Conservation (phyloP, 2,113 vertebrate species). For the Grallaria varia region DNA sequence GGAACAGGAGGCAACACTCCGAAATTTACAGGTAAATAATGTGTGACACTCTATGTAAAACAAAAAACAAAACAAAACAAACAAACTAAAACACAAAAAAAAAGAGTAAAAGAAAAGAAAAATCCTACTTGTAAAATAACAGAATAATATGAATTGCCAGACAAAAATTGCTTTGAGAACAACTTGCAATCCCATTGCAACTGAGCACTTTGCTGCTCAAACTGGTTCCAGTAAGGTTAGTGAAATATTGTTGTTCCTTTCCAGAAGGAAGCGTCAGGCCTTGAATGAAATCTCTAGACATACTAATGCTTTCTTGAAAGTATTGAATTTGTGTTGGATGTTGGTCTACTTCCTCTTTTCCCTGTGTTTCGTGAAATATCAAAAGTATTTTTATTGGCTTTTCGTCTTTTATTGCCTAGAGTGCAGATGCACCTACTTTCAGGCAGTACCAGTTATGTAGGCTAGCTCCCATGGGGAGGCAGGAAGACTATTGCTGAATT, state of each 20-base stretch:
- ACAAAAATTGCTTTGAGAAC: neutral
- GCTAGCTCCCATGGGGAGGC: neutral
- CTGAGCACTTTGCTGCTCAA: neutral
- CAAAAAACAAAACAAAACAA: neutral
- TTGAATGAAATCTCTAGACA: neutral
- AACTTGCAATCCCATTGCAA: neutral
- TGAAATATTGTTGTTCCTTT: neutral
- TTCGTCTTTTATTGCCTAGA: neutral
- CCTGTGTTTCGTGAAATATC: neutral
- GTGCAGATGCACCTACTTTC: neutral
- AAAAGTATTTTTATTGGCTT: neutral
- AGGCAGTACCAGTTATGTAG: neutral
- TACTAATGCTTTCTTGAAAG: neutral
- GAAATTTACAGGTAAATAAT: slow-evolving; percentile 84
- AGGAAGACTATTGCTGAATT: neutral
- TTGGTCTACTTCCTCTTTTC: neutral
- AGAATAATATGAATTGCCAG: neutral
- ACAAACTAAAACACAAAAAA: no score
- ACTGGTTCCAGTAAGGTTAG: neutral
- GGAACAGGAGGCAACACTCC: slow-evolving; percentile 81
- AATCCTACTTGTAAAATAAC: neutral
- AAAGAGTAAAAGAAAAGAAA: neutral
- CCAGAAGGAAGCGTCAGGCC: neutral
- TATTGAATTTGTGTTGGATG: neutral
- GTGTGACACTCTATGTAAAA: neutral